Evolutionary conservation across 2,888 invertebrate species (phyloP), one percentile per base, ranked within the genome.

Genomic region (Candidula unifasciata): DNA sequence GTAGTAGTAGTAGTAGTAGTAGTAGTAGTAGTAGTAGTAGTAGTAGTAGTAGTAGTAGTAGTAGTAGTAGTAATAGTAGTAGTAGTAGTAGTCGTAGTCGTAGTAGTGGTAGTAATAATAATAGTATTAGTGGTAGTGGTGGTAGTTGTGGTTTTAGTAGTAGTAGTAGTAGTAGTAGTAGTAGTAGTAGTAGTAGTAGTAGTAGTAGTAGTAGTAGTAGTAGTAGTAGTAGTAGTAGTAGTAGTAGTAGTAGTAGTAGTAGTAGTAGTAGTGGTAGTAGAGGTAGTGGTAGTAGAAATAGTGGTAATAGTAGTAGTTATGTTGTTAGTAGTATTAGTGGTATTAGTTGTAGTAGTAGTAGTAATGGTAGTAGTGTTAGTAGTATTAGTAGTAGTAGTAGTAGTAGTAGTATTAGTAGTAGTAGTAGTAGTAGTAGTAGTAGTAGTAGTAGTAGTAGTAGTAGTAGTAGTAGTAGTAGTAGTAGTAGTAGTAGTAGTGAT

Each of bases 1-100:
- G 77, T 77, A 77, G 77, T 77, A 77, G 77, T 52, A 77, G 77
- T 77, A 77, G 77, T 52, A 77, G 77, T 77, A 54, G 77, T 77
- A 77, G 54, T 52, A 54, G 54, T 52, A 77, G 77, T 77, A 77
- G 52, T 77, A 52, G 54, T 77, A 54, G 77, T 77, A 54, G 77
- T 77, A 77, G 77, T 77, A 77, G 54, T 77, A 77, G 54, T 24
- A 77, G 77, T 77, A 77, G 77, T 77, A 54, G 77, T 77, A 77
- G 77, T 77, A 77, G 77, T 77, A 77, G 5, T 79, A 79, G 35
- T 64, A 79, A 35, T 79, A 79, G 54, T 64, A 79, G 64, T 79
- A 64, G 64, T 64, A 79, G 64, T 79, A 79, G 27, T 33, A 79
- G 64, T 79, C 13, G 64, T 79, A 79, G 64, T 79, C 60, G 35